These are phyloP conservation scores for Anthrax anthrax DNA, from an alignment of 2,888 invertebrate genomes.

Conservation along the genomic window DNA sequence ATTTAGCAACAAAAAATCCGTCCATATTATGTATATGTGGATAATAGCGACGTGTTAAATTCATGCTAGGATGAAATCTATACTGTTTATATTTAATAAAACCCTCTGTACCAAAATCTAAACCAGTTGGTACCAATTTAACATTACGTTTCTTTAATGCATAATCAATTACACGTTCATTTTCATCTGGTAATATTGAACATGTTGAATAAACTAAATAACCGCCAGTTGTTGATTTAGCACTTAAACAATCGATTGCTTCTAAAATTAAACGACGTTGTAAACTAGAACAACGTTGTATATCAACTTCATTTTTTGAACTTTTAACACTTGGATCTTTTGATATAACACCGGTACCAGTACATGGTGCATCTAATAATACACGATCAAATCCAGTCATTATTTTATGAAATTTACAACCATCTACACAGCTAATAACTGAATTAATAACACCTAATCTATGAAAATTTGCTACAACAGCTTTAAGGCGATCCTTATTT, in stretches of 20 bases:
- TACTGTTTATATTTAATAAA: conserved; percentile 75
- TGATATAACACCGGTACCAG: conserved; percentile 93
- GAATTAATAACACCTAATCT: conserved; percentile 90
- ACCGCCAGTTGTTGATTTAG: conserved; percentile 83
- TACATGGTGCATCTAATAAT: conserved; percentile 93
- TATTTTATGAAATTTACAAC: conserved; percentile 65
- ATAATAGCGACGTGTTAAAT: conserved; percentile 80
- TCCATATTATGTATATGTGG: conserved; percentile 99
- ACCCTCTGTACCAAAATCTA: conserved; percentile 92
- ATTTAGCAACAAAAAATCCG: conserved; percentile 96
- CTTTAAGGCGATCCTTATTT: conserved; percentile 76
- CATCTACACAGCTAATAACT: conserved; percentile 80
- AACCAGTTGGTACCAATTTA: conserved; percentile 80
- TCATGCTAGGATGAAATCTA: conserved; percentile 81
- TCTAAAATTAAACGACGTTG: conserved; percentile 84
- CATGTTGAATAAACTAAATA: conserved; percentile 98
- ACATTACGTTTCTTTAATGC: conserved; percentile 86
- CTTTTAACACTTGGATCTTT: conserved; percentile 96
- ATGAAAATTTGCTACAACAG: conserved; percentile 92
- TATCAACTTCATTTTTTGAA: conserved; percentile 75
- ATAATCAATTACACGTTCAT: conserved; percentile 94
- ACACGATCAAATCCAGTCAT: conserved; percentile 92
- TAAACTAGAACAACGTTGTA: conserved; percentile 80
- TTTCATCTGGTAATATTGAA: conserved; percentile 94
- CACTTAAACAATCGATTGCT: conserved; percentile 93